A percentile compares a stretch with the other conserved stretches of the same genome.
phyloP scores from a whole-genome alignment of 2,113 vertebrate species.

The Strigops habroptila region DNA sequence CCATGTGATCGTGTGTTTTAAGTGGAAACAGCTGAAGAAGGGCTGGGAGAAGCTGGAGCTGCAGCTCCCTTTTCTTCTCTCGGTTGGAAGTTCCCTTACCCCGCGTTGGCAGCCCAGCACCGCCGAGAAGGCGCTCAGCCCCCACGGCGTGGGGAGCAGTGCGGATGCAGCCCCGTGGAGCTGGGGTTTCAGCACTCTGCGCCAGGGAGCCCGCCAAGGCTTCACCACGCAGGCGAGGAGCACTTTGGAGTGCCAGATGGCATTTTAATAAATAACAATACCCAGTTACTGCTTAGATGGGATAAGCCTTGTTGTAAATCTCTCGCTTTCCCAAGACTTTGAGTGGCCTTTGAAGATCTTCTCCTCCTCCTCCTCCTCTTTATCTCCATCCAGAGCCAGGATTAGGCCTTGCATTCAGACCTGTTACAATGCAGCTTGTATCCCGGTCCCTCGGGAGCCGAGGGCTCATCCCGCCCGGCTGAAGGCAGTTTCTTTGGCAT shows the following conservation, averaged over 20 bases:
- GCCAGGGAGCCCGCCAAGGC: neutral
- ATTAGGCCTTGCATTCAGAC: slow-evolving; percentile 33
- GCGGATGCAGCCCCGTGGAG: neutral
- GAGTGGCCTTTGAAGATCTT: slow-evolving; percentile 62
- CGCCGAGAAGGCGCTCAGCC: rapidly evolving
- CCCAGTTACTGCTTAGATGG: slow-evolving; percentile 53
- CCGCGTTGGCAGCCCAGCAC: neutral
- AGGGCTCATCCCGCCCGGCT: slow-evolving; percentile 28
- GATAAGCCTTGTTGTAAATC: slow-evolving; percentile 63
- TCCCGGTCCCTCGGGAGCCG: neutral
- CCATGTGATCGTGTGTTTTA: slow-evolving; percentile 39
- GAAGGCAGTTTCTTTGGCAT: slow-evolving; percentile 29
- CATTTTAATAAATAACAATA: slow-evolving; percentile 63
- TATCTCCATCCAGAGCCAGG: slow-evolving; percentile 51
- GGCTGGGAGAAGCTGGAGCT: slow-evolving; percentile 12
- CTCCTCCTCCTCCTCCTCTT: slow-evolving; percentile 26
- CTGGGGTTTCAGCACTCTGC: neutral
- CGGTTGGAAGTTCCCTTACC: neutral
- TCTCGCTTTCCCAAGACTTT: slow-evolving; percentile 55
- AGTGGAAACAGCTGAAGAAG: slow-evolving; percentile 68
- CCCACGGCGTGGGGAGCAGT: rapidly evolving
- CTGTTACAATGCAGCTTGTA: slow-evolving; percentile 35
- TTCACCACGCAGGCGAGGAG: neutral
- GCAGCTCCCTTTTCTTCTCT: slow-evolving; percentile 29
- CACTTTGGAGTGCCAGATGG: slow-evolving; percentile 35